Conservation (phyloP, 2,888 invertebrate species). For the Pandemis corylana region DNA sequence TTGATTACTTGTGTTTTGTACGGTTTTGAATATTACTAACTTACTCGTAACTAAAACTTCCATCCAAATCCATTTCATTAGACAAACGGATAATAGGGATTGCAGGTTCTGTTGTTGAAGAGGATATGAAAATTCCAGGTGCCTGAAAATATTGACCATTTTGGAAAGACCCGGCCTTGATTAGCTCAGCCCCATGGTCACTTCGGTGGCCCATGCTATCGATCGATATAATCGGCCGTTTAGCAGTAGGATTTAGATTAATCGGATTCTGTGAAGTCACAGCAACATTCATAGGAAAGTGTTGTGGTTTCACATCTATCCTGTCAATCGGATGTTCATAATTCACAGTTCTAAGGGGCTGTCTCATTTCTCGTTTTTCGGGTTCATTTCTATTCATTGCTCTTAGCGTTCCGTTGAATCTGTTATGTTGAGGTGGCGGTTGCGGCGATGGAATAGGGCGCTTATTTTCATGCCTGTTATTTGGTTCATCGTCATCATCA, state of each 20-base stretch:
- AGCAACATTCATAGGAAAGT: constrained; percentile 49
- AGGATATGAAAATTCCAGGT: constrained; percentile 62
- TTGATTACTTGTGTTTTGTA: neutral
- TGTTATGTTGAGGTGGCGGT: constrained; percentile 46
- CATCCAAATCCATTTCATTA: constrained; percentile 84
- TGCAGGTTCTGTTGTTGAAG: constrained; percentile 78
- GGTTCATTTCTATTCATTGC: constrained; percentile 44
- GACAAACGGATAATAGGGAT: constrained; percentile 81
- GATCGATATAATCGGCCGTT: constrained; percentile 68
- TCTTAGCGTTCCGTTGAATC: constrained; percentile 58
- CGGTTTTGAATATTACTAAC: constrained; percentile 48
- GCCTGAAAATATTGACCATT: constrained; percentile 64
- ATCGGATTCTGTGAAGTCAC: constrained; percentile 46
- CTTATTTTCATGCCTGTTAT: constrained; percentile 49
- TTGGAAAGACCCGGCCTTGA: constrained; percentile 62
- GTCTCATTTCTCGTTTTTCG: constrained; percentile 61
- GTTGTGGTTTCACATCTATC: constrained; percentile 65
- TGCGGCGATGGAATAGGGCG: constrained; percentile 47
- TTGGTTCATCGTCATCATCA: constrained; percentile 56
- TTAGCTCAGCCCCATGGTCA: constrained; percentile 62
- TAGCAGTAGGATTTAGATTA: constrained; percentile 59
- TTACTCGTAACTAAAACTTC: constrained; percentile 84
- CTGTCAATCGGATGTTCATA: constrained; percentile 68
- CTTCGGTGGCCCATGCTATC: constrained; percentile 61
- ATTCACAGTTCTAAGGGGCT: constrained; percentile 54